These are phyloP conservation scores for Pentamera pediparva DNA, from an alignment of 53 echinoderm and acorn worm genomes.

Conservation along the genomic window DNA sequence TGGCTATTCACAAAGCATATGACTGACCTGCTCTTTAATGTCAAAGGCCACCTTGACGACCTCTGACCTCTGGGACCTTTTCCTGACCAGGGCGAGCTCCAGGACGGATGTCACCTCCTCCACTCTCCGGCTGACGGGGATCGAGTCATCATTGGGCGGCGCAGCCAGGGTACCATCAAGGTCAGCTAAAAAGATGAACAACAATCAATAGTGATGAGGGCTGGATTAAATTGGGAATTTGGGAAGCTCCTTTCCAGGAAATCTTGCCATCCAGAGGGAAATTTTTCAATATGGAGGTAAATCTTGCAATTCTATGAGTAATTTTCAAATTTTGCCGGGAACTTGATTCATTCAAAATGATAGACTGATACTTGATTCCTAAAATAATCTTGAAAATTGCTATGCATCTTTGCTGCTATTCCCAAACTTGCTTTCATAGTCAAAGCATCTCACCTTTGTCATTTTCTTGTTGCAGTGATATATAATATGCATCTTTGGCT, in stretches of 20 bases:
- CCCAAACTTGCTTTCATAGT: too few relatives aligned
- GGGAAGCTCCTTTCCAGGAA: too few relatives aligned
- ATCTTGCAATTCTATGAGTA: too few relatives aligned
- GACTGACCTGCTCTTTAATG: slow-evolving; percentile 77
- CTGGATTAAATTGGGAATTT: too few relatives aligned
- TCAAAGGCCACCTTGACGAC: slow-evolving; percentile 60
- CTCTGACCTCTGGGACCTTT: slow-evolving; percentile 16
- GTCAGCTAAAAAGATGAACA: slow-evolving; percentile 41
- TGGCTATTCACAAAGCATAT: too few relatives aligned
- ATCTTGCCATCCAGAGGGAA: too few relatives aligned
- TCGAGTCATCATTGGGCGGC: slow-evolving; percentile 48
- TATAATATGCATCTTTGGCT: slow-evolving; percentile 89
- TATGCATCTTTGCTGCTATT: too few relatives aligned
- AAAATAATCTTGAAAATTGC: too few relatives aligned
- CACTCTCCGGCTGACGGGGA: slow-evolving; percentile 58
- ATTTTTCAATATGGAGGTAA: too few relatives aligned
- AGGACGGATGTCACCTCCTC: slow-evolving; percentile 52
- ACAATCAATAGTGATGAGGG: background rate
- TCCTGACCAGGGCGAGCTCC: slow-evolving; percentile 29
- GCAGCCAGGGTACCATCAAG: slow-evolving; percentile 73
- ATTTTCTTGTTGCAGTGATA: slow-evolving; percentile 68
- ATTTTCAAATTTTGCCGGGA: too few relatives aligned
- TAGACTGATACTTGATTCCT: too few relatives aligned
- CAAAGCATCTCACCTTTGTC: slow-evolving; percentile 37
- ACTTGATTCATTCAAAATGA: too few relatives aligned